phyloP scores from a whole-genome alignment of 1,140 invertebrate species.

The Tribolium madens region DNA sequence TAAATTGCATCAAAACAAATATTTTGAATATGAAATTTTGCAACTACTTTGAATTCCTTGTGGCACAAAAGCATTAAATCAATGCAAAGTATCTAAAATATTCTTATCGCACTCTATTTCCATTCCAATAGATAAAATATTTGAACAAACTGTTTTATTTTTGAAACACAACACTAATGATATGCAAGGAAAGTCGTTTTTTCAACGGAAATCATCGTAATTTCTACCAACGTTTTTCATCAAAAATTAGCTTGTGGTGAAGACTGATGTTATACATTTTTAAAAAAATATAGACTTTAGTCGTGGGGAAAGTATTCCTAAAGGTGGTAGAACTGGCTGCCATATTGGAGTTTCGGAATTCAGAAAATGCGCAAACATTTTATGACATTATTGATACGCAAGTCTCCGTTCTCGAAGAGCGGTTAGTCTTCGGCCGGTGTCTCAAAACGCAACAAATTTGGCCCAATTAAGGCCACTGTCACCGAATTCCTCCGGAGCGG shows the following conservation, averaged over 20 bases:
- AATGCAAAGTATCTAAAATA: constrained; percentile 16
- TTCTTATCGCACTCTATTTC: constrained; percentile 6
- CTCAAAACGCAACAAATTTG: constrained; percentile 47
- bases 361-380: constrained; percentile 15
- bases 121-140: constrained; percentile 12
- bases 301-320: neutral
- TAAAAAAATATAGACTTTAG: no score
- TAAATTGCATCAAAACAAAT: constrained; percentile 1
- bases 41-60: neutral
- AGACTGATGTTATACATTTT: no score
- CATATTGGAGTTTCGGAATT: constrained; percentile 1
- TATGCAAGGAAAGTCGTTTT: neutral
- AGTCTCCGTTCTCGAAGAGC: neutral
- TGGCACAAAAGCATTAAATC: constrained; percentile 11
- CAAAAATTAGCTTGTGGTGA: no score
- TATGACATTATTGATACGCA: constrained; percentile 25
- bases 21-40: constrained; percentile 16
- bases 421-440: neutral
- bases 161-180: neutral
- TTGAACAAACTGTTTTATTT: neutral
- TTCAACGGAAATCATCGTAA: no score
- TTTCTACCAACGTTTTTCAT: no score
- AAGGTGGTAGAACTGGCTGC: neutral
- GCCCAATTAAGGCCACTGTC: constrained; percentile 45
- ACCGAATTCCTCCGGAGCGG: constrained; percentile 46